These are phyloP conservation scores for Achatina immaculata DNA, from an alignment of 1,140 invertebrate genomes.

Conservation along the genomic window DNA sequence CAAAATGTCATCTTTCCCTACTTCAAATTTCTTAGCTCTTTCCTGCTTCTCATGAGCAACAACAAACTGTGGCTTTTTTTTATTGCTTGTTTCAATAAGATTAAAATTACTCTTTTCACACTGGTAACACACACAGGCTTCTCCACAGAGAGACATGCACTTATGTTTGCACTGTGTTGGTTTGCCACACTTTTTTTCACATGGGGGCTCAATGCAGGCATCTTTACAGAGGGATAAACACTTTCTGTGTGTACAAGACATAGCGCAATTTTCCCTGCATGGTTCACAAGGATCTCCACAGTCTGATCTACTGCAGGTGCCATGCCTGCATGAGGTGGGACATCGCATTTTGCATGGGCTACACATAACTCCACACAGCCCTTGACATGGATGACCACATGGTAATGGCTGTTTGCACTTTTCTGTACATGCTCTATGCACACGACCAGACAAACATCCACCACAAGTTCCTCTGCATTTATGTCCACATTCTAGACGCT, in stretches of 20 bases:
- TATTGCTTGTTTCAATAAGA: constrained; percentile 15
- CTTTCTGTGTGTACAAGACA: constrained; percentile 14
- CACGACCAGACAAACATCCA: constrained; percentile 29
- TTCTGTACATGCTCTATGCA: constrained; percentile 20
- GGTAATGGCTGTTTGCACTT: constrained; percentile 29
- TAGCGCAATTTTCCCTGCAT: constrained; percentile 35
- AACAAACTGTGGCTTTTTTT: background rate
- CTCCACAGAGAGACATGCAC: constrained; percentile 35
- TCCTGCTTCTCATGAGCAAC: constrained; percentile 31
- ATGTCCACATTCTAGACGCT: constrained; percentile 20
- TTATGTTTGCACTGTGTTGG: constrained; percentile 18
- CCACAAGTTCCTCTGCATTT: constrained; percentile 35
- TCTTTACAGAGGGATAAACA: constrained; percentile 13
- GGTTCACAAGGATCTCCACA: constrained; percentile 34
- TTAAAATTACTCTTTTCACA: constrained; percentile 30
- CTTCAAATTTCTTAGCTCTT: constrained; percentile 29
- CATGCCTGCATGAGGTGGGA: constrained; percentile 22
- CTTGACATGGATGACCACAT: constrained; percentile 32
- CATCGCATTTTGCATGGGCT: constrained; percentile 9
- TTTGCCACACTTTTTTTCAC: constrained; percentile 12
- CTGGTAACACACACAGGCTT: constrained; percentile 24
- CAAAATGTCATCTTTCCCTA: constrained; percentile 1
- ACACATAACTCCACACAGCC: constrained; percentile 20
- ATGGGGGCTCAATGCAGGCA: background rate
- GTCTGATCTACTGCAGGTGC: constrained; percentile 1